Conservation (phyloP, 1,140 invertebrate genomes). For the Lepidurus arcticus region DNA sequence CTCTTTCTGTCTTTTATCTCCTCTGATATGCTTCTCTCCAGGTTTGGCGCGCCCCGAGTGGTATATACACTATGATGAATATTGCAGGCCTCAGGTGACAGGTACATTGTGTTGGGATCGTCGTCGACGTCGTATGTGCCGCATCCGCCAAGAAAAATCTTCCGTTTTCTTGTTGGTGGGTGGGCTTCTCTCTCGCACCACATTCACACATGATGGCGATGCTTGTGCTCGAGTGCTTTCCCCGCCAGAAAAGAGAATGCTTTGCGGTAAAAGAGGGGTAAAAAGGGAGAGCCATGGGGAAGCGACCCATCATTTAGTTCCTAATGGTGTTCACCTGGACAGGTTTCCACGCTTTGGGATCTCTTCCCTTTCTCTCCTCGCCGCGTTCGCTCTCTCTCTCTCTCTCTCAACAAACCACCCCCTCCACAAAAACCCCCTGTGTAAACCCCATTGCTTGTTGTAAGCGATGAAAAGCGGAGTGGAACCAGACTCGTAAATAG, state of each 20-base stretch:
- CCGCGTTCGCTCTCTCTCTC: not conserved
- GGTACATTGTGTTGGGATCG: not conserved
- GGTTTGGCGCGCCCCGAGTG: conserved; percentile 3
- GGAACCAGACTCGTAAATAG: conserved; percentile 13
- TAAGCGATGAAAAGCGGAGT: conserved; percentile 21
- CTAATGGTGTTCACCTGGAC: conserved; percentile 21
- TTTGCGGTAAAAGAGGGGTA: not conserved
- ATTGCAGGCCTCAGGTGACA: conserved; percentile 17
- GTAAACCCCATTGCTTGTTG: not conserved
- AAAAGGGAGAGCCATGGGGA: not conserved
- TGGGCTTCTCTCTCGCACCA: not conserved
- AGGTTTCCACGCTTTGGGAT: not conserved
- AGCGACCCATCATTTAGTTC: conserved; percentile 14
- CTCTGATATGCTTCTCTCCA: not conserved
- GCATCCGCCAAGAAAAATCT: not conserved
- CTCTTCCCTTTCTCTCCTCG: too few species aligned
- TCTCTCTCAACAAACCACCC: not conserved
- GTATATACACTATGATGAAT: conserved; percentile 12
- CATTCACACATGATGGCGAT: too few species aligned
- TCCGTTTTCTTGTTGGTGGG: conserved; percentile 15
- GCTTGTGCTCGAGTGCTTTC: too few species aligned
- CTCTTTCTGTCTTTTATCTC: not conserved
- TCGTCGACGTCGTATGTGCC: not conserved
- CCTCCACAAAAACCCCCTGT: not conserved
- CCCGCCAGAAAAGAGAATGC: not conserved